A percentile compares a stretch with the other conserved stretches of the same genome.
These are phyloP conservation scores for Gadus chalcogrammus DNA, from an alignment of 2,113 vertebrate genomes.

Conservation along the genomic window DNA sequence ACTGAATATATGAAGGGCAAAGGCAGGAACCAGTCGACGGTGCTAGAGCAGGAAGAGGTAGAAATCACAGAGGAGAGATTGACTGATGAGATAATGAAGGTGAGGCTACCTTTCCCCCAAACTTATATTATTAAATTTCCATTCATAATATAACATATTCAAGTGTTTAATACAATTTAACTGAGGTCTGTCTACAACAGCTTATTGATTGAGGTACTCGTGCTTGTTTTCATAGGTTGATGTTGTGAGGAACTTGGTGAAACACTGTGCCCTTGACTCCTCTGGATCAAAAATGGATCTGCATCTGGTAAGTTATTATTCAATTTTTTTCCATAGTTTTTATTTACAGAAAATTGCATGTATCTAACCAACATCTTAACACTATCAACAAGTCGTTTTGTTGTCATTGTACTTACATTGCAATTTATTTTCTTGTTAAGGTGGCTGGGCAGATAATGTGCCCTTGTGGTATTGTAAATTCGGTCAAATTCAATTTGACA, in stretches of 20 bases:
- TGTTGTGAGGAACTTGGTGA: constrained; percentile 1
- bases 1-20: background rate
- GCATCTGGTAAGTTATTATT: constrained; percentile 9
- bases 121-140: constrained; percentile 2
- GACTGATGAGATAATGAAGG: constrained; percentile 1
- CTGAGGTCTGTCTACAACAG: constrained; percentile 1
- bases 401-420: background rate
- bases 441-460: constrained; percentile 5
- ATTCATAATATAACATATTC: constrained; percentile 3
- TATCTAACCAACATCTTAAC: constrained; percentile 3
- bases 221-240: background rate
- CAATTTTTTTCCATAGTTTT: background rate
- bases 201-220: background rate
- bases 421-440: constrained; percentile 3
- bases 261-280: constrained; percentile 4
- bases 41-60: background rate
- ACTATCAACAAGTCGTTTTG: background rate
- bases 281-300: constrained; percentile 7
- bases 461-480: background rate
- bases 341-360: background rate
- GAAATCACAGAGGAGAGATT: constrained; percentile 3
- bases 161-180: constrained; percentile 1
- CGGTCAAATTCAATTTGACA: background rate
- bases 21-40: background rate
- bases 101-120: constrained; percentile 8